phyloP scores from a whole-genome alignment of 2,113 vertebrate genomes.

The Psephotus haematonotus region DNA sequence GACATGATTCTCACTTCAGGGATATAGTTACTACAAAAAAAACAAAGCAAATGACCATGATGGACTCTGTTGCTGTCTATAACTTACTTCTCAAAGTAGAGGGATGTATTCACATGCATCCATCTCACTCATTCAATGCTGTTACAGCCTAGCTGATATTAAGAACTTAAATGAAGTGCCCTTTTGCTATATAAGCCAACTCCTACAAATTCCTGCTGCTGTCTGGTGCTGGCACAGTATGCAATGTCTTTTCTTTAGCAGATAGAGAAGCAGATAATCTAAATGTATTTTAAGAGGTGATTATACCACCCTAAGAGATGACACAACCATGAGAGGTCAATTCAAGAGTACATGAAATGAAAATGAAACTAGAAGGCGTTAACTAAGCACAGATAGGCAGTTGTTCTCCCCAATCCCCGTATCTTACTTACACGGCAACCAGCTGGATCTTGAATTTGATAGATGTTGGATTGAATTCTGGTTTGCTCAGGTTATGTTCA shows the following conservation, averaged over 20 bases:
- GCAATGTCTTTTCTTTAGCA: neutral
- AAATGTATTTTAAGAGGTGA: neutral
- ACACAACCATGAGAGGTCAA: neutral
- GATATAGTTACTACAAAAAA: constrained; percentile 88
- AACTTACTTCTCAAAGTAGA: neutral
- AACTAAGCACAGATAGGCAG: neutral
- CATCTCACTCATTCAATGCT: neutral
- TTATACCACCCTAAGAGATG: neutral
- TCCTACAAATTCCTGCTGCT: neutral
- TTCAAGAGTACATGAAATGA: neutral
- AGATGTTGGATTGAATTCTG: constrained; percentile 98
- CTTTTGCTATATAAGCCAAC: neutral
- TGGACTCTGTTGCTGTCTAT: neutral
- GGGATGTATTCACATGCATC: neutral
- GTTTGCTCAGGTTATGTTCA: constrained; percentile 99
- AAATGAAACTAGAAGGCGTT: neutral
- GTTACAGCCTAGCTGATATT: neutral
- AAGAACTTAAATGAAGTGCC: neutral
- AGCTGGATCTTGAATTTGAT: constrained; percentile 99
- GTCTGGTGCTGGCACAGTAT: neutral
- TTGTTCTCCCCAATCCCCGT: neutral
- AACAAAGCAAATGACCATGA: constrained; percentile 14
- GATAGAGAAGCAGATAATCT: neutral
- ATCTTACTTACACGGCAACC: constrained; percentile 93
- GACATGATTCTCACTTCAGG: constrained; percentile 99